Conservation (phyloP, 2,113 vertebrate species). For the Melanocharis versteri region DNA sequence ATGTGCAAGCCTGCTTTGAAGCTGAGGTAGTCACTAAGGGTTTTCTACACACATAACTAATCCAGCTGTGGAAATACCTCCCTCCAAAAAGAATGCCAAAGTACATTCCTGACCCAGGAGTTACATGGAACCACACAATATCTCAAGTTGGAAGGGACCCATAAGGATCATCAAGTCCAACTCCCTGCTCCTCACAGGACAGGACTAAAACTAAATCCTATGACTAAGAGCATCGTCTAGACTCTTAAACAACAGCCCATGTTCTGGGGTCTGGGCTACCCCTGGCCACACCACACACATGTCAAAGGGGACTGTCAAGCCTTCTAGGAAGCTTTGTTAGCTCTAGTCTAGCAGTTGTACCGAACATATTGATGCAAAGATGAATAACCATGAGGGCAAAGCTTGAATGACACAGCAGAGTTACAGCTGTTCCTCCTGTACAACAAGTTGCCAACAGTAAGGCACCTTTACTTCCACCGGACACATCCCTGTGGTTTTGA, state of each 20-base stretch:
- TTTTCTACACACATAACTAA: not conserved
- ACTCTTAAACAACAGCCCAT: not conserved
- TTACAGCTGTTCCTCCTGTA: not conserved
- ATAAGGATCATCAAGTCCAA: not conserved
- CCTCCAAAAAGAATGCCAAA: not conserved
- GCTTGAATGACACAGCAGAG: not conserved
- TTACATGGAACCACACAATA: not conserved
- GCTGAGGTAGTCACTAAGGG: not conserved
- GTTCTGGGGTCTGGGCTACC: not conserved
- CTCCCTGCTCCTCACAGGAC: not conserved
- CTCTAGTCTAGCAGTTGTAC: not conserved
- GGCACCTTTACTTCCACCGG: not conserved
- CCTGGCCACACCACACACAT: not conserved
- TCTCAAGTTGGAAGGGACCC: not conserved
- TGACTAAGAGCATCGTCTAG: fast-evolving
- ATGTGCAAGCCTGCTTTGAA: not conserved
- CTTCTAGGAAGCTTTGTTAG: not conserved
- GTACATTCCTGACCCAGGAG: not conserved
- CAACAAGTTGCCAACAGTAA: not conserved
- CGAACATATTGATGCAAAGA: not conserved
- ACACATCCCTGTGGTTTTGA: not conserved
- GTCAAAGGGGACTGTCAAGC: not conserved
- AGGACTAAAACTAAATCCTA: not conserved
- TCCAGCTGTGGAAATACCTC: not conserved
- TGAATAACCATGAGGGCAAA: not conserved